Conservation (phyloP, 2,888 invertebrate genomes). For the Harpalus rubripes region DNA sequence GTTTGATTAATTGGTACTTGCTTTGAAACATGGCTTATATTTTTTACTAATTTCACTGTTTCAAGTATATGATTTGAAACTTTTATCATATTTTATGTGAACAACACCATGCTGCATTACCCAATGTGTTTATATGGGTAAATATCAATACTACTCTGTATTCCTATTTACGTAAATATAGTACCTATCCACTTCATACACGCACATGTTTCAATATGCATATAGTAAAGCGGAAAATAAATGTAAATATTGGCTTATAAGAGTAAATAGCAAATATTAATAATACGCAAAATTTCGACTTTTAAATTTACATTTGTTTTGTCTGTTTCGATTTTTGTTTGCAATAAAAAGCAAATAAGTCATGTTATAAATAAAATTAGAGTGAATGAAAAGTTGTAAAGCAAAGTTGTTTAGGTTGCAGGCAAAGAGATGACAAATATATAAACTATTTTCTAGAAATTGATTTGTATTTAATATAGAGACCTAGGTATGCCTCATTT, state of each 20-base stretch:
- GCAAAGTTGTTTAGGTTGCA: too few relatives aligned
- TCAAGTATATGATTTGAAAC: background rate
- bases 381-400: background rate
- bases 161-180: background rate
- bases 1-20: too few relatives aligned
- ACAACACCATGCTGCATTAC: background rate
- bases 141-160: background rate
- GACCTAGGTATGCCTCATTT: too few relatives aligned
- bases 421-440: too few relatives aligned
- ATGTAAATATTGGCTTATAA: background rate
- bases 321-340: background rate
- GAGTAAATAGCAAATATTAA: slow-evolving; percentile 16
- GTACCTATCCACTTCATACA: background rate
- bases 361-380: background rate
- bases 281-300: background rate
- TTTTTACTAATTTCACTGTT: background rate
- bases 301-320: slow-evolving; percentile 4
- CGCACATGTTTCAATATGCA: background rate
- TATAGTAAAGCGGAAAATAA: background rate
- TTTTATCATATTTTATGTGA: background rate
- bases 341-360: background rate
- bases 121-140: background rate
- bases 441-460: too few relatives aligned
- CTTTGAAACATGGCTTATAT: background rate
- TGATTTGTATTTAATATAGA: too few relatives aligned